Evolutionary conservation across 92 coral and sea anemone species (phyloP), one percentile per base, ranked within the genome.

Genomic region (Phenganax marumi): DNA sequence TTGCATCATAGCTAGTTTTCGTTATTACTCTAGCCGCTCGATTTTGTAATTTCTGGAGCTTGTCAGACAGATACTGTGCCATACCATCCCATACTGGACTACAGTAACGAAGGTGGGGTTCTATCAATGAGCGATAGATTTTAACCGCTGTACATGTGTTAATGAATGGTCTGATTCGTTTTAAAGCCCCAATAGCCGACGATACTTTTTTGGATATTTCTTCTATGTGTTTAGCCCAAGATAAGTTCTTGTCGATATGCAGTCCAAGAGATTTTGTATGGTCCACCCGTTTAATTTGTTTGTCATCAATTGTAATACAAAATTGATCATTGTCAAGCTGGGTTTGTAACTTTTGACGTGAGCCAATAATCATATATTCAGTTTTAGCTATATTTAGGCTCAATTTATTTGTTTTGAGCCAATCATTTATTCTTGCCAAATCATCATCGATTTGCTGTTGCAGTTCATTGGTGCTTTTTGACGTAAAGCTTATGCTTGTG

Each of bases 101-200:
- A 70, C 92, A 86, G 75, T 89, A 87, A 76, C 84, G 86, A 70
- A 90, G 87, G 58, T 90, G 90, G 26, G 90, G 90, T 79, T 70
- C 73, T 48, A 90, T 75, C 54, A 90, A 65, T 6, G 88, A 83
- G 65, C 68, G 81, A 76, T 88, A 88, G 5, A 89, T 86, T 39
- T 58, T 82, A 23, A 68, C 24, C 48, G 87, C 89, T 18, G 87
- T 87, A 49, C 64, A 21, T 33, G 52, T 53, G 50, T 76, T 80
- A 17, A 84, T 84, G 64, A 90, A 80, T 50, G 85, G 88, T 60
- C 84, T 69, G 33, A 75, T 14, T 7, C 89, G 81, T 80, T 90
- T 90, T 25, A 87, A 80, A 58, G 89, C 90, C 43, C 90, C 82
- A 17, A 84, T 87, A 51, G 81, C 90, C 22, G 80, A 77, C 17